phyloP scores from a whole-genome alignment of 2,797 vertebrate genomes.

The Syngnathus rostellatus region DNA sequence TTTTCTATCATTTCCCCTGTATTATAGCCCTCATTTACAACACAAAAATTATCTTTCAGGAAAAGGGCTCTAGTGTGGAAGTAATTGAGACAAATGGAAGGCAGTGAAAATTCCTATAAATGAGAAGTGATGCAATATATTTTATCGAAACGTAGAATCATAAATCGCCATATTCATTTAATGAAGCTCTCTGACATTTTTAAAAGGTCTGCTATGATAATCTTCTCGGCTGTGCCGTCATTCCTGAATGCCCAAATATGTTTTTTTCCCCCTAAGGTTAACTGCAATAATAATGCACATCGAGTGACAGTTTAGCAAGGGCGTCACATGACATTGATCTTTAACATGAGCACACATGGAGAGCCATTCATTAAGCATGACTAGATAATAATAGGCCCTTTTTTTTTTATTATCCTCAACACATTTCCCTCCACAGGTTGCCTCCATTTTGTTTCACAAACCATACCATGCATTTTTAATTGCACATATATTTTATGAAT shows the following conservation, averaged over 20 bases:
- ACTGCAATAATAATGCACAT: neutral
- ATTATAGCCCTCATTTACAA: neutral
- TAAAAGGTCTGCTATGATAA: neutral
- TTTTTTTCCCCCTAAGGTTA: neutral
- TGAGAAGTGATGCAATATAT: neutral
- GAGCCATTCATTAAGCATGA: neutral
- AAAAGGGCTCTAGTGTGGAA: neutral
- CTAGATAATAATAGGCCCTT: neutral
- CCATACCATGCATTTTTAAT: neutral
- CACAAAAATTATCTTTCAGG: constrained; percentile 1
- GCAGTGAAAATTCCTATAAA: neutral
- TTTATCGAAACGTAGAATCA: neutral
- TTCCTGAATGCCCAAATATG: neutral
- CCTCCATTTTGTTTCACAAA: neutral
- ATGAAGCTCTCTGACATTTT: neutral
- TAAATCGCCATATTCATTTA: neutral
- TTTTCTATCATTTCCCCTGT: neutral
- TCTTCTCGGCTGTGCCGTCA: neutral
- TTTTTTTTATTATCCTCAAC: neutral
- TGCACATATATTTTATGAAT: neutral
- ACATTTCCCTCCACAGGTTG: neutral
- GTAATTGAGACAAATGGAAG: constrained; percentile 8
- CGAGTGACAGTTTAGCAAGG: neutral
- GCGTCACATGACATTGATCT: neutral
- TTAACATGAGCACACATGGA: neutral